Base-by-base conservation (phyloP, 2,888 invertebrate species). In the Rhagium mordax region DNA sequence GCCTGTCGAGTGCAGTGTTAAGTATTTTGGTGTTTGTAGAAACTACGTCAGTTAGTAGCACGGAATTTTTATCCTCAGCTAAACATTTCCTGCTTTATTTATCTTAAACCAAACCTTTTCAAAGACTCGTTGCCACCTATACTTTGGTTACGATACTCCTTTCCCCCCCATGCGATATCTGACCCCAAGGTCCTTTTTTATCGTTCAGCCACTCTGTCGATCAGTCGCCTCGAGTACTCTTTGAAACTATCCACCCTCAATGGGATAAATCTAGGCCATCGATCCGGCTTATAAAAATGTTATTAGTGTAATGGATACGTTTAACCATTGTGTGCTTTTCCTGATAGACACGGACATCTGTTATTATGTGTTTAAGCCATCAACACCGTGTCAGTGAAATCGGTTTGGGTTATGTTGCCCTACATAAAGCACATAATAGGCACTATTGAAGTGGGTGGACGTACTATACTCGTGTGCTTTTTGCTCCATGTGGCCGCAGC, bases 231-330 rank as follows among this genome's bases (percentile, higher is more conserved):
- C 27, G 53, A 71, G 65, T 49, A 55, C 66, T 65, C 65, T 59
- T 29, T 20, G 20, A 15, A 55, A 48, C 60, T 60, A 59, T 61
- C 53, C 71, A 33, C 29, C 66, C 72, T 79, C 78, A 79, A 80
- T 81, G 76, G 77, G 77, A 71, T 72, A 74, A 81, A 82, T 78
- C 81, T 81, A 79, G 81, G 81, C 78, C 82, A 82, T 82, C 81
- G 82, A 82, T 82, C 81, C 73, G 79, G 75, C 79, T 79, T 81
- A 81, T 81, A 83, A 83, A 82, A 82, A 81, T 82, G 82, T 82
- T 83, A 83, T 83, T 82, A 83, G 79, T 78, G 78, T 82, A 82
- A 83, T 83, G 82, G 83, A 81, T 80, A 79, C 79, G 78, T 81
- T 82, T 76, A 79, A 74, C 71, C 76, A 78, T 76, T 79, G 78